These are phyloP conservation scores for Isurus oxyrinchus DNA, from an alignment of 2,113 vertebrate genomes.

Conservation along the genomic window DNA sequence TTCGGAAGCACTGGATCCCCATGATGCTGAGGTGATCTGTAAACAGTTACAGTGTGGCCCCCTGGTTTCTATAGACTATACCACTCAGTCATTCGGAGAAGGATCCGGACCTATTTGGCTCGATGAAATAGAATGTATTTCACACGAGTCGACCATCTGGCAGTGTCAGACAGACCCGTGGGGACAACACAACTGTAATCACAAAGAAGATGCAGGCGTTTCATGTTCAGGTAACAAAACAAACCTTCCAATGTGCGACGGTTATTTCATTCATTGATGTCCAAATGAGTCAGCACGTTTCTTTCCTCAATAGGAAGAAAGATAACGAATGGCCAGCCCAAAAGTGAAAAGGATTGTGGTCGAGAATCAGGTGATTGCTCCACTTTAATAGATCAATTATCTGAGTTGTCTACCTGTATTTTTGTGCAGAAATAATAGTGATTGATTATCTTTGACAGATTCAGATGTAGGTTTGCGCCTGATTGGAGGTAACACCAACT, in stretches of 20 bases:
- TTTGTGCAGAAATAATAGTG: no score
- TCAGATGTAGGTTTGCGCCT: no score
- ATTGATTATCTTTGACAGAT: no score
- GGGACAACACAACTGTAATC: neutral
- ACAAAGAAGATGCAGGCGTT: neutral
- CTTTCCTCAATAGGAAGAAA: neutral
- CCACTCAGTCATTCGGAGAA: neutral
- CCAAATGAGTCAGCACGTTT: neutral
- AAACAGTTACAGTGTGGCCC: neutral
- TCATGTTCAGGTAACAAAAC: neutral
- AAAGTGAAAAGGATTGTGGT: no score
- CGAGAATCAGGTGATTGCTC: no score
- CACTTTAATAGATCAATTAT: no score
- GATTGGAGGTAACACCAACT: no score
- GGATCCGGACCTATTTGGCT: neutral
- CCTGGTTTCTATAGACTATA: neutral
- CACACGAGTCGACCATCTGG: neutral
- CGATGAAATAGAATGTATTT: no score
- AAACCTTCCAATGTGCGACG: neutral
- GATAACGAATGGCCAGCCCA: neutral
- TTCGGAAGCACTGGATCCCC: neutral
- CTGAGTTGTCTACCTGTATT: no score
- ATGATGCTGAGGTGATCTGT: neutral
- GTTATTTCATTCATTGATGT: neutral
- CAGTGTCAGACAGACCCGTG: neutral